Percentiles rank a stretch among this genome's conserved stretches.
These are phyloP conservation scores for Triplophysa siluroides DNA, from an alignment of 2,113 vertebrate species.

Conservation along the genomic window DNA sequence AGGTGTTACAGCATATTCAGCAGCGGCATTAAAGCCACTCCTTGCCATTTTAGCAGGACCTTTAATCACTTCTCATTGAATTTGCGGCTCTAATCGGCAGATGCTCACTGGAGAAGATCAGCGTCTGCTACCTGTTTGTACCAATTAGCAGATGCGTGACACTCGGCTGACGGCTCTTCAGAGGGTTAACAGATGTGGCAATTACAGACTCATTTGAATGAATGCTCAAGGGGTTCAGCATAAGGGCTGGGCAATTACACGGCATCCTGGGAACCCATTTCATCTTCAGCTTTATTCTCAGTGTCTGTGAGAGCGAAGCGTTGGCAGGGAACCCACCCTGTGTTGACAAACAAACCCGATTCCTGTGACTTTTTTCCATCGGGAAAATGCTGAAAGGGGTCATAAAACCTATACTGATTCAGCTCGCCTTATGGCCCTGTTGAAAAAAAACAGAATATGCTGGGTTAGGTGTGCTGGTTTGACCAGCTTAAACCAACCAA, in stretches of 20 bases:
- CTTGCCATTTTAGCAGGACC: constrained; percentile 14
- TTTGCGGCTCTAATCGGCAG: constrained; percentile 69
- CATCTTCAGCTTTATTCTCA: constrained; percentile 54
- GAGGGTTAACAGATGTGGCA: constrained; percentile 86
- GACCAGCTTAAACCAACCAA: too few relatives aligned
- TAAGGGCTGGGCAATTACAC: constrained; percentile 78
- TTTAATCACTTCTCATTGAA: constrained; percentile 64
- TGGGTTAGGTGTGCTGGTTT: too few relatives aligned
- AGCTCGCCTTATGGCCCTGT: too few relatives aligned
- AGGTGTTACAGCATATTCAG: constrained; percentile 34
- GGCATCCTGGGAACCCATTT: constrained; percentile 70
- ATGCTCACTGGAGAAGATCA: constrained; percentile 63
- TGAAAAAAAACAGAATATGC: too few relatives aligned
- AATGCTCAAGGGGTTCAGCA: constrained; percentile 77
- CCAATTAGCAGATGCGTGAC: constrained; percentile 74
- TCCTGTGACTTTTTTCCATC: not conserved
- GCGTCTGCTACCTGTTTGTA: constrained; percentile 78
- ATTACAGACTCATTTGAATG: constrained; percentile 86
- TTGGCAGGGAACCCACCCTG: constrained; percentile 55
- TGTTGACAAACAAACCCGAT: constrained; percentile 55
- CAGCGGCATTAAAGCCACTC: constrained; percentile 14
- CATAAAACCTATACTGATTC: not conserved
- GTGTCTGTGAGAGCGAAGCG: constrained; percentile 57
- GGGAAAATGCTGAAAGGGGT: not conserved
- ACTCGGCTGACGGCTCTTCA: constrained; percentile 71